Evolutionary conservation across 2,797 vertebrate genomes (phyloP), one percentile per base, ranked within the genome.

Genomic region (Hapalemur alaotrensis): DNA sequence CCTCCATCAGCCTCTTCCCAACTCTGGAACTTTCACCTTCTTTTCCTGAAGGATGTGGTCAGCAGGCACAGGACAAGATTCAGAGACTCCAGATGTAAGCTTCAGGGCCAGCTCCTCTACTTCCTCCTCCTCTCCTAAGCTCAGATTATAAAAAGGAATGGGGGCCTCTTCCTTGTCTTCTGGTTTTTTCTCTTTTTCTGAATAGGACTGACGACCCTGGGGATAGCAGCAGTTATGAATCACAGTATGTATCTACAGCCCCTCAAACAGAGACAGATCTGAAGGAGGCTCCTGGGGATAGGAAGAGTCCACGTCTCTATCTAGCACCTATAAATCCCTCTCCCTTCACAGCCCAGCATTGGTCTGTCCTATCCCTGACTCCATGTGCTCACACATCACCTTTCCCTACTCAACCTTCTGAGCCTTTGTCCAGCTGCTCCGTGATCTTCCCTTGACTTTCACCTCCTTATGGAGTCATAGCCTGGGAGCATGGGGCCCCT

Each of bases 71-170:
- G 41, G 30, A n/a, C 17, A n/a, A 61, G 82, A 85, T 8, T 57
- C 76, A 4, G 67, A 38, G 15, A 38, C 41, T 43, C 67, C 93
- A 72, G 17, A 5, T 2, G 63, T 7, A 14, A 97, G 91, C 41
- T 93, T 84, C 35, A 41, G 11, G 38, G 46, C 67, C 4, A 43
- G 38, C 4, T 54, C 76, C 41, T 93, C 95, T 9, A 30, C 23
- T 1, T 85, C 50, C 5, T 94, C 73, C n/a, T 96, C 96, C 8
- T 96, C 94, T 79, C 28, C 87, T 43, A 97, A 75, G 78, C 54
- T 95, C 12, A 97, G 93, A 48, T 20, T 88, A 41, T 97, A 97
- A 80, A 93, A 54, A 70, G 96, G 97, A 76, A 98, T 97, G 7
- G 76, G 94, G 81, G 10, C 6, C 18, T 18, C 18, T 73, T 70